phyloP scores from a whole-genome alignment of 2,888 invertebrate species.

The Ommatoiulus sabulosus region DNA sequence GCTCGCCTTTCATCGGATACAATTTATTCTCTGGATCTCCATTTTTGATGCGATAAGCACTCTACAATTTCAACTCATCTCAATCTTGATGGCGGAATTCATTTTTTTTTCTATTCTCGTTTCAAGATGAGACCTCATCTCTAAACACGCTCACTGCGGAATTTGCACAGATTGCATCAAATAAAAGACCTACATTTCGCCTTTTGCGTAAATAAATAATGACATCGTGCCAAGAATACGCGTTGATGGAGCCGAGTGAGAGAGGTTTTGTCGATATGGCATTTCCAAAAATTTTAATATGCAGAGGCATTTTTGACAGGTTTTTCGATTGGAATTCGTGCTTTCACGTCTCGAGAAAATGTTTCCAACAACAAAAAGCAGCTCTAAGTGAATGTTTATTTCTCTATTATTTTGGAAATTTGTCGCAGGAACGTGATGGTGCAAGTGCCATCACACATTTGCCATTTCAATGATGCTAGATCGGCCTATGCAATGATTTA shows the following conservation, averaged over 20 bases:
- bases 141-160: not conserved
- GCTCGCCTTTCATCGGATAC: not conserved
- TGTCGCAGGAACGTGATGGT: not conserved
- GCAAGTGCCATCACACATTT: too few species aligned
- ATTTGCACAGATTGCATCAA: constrained; percentile 3
- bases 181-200: not conserved
- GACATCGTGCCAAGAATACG: not conserved
- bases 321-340: not conserved
- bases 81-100: not conserved
- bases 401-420: not conserved
- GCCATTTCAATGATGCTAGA: too few species aligned
- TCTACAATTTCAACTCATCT: not conserved
- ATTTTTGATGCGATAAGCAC: not conserved
- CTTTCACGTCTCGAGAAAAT: not conserved
- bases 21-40: not conserved
- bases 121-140: not conserved
- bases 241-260: not conserved
- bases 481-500: too few species aligned
- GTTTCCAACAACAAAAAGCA: not conserved
- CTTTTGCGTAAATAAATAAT: not conserved
- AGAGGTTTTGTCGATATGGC: not conserved
- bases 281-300: not conserved
- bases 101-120: not conserved
- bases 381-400: too few species aligned
- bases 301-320: not conserved